These are phyloP conservation scores for Imbricaverruca yamaguchii DNA, from an alignment of 2,888 invertebrate genomes.

Conservation along the genomic window DNA sequence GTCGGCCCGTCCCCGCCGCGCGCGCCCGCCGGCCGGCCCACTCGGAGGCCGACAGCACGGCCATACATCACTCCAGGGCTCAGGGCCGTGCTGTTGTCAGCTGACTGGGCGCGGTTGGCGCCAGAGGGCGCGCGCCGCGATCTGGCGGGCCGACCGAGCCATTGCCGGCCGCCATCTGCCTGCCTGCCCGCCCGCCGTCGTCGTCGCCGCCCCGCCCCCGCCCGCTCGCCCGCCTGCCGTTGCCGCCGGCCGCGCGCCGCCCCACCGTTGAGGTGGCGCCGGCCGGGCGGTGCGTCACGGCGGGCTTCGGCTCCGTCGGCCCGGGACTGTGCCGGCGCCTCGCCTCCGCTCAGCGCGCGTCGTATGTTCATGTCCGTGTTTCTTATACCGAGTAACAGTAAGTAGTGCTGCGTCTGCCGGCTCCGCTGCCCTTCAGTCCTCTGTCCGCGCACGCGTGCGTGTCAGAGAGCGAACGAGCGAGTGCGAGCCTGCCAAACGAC, in stretches of 20 bases:
- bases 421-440: slow-evolving; percentile 1
- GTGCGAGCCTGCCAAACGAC: slow-evolving; percentile 24
- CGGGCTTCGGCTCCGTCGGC: slow-evolving; percentile 23
- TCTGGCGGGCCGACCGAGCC: slow-evolving; percentile 25
- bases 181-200: slow-evolving; percentile 28
- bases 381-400: slow-evolving; percentile 15
- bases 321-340: slow-evolving; percentile 26
- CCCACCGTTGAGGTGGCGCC: slow-evolving; percentile 19
- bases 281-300: slow-evolving; percentile 2
- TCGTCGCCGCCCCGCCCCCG: neutral
- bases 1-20: neutral
- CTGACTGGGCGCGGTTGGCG: slow-evolving; percentile 7
- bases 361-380: slow-evolving; percentile 29
- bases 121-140: slow-evolving; percentile 24
- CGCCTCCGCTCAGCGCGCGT: slow-evolving; percentile 29
- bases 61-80: slow-evolving; percentile 28
- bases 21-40: slow-evolving; percentile 2
- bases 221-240: neutral
- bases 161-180: slow-evolving; percentile 24
- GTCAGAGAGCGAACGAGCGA: slow-evolving; percentile 22
- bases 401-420: neutral
- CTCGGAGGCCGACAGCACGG: slow-evolving; percentile 15
- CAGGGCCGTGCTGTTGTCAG: slow-evolving; percentile 11
- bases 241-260: neutral
- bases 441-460: slow-evolving; percentile 25